A percentile compares a stretch with the other conserved stretches of the same genome.
Conservation (phyloP, 2,113 vertebrate species). For the Larimichthys crocea region DNA sequence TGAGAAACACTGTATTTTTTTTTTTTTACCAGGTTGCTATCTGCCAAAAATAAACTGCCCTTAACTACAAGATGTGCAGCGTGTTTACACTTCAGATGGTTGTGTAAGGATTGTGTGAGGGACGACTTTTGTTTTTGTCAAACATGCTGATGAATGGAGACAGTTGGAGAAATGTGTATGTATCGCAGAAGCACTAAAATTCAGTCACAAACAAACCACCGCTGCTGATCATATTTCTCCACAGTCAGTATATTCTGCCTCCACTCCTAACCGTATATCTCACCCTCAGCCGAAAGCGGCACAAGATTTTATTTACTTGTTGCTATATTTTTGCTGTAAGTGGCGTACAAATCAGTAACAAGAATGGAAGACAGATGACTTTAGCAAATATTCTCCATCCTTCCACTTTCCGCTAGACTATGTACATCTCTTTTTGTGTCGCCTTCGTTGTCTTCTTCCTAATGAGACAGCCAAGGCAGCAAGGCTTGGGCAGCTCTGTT, state of each 20-base stretch:
- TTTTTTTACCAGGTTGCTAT: conserved; percentile 25
- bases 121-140: conserved; percentile 17
- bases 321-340: conserved; percentile 1
- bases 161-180: conserved; percentile 33
- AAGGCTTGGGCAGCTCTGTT: conserved; percentile 57
- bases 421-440: conserved; percentile 51
- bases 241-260: conserved; percentile 3
- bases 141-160: conserved; percentile 41
- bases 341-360: conserved; percentile 7
- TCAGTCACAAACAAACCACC: conserved; percentile 48
- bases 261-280: conserved; percentile 7
- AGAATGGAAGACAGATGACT: conserved; percentile 21
- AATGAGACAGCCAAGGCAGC: conserved; percentile 68
- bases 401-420: conserved; percentile 32
- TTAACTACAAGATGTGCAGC: conserved; percentile 30
- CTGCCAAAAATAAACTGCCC: conserved; percentile 42
- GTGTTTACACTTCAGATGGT: conserved; percentile 37
- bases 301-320: conserved; percentile 6
- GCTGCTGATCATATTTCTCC: conserved; percentile 29
- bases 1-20: conserved; percentile 11
- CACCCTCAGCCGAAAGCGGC: conserved; percentile 7
- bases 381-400: conserved; percentile 14
- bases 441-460: conserved; percentile 52
- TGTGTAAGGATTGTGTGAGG: conserved; percentile 23
- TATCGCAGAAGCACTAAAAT: conserved; percentile 19